phyloP scores from a whole-genome alignment of 2,797 vertebrate genomes.

The Nyctalus aviator region DNA sequence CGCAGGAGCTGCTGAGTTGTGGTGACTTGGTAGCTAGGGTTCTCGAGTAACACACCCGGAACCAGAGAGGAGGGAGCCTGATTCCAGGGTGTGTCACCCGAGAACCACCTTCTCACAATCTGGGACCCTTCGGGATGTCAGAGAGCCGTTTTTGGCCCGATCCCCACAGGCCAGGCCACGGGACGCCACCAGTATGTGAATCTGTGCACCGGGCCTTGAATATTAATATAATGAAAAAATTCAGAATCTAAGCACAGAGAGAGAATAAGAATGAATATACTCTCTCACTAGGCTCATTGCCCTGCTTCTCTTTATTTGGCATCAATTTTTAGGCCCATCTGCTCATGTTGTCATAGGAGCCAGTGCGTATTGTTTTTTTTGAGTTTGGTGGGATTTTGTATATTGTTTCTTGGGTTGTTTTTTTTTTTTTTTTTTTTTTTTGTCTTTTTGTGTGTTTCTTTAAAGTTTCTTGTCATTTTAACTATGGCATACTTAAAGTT shows the following conservation, averaged over 20 bases:
- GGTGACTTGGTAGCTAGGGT: too few relatives aligned
- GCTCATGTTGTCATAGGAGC: background rate
- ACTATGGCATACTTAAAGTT: background rate
- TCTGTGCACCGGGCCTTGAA: too few relatives aligned
- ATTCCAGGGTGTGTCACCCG: too few relatives aligned
- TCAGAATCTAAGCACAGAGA: background rate
- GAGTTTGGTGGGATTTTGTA: background rate
- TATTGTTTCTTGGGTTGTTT: too few relatives aligned
- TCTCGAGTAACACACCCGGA: too few relatives aligned
- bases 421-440: background rate
- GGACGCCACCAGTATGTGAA: too few relatives aligned
- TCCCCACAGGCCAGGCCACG: too few relatives aligned
- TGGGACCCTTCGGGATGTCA: too few relatives aligned
- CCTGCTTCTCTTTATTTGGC: background rate
- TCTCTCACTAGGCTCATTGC: background rate
- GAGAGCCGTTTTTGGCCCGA: too few relatives aligned
- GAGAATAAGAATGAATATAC: background rate
- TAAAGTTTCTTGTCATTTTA: background rate
- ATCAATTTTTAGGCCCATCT: background rate
- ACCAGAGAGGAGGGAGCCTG: too few relatives aligned
- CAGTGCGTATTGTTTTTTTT: background rate
- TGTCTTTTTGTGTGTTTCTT: background rate
- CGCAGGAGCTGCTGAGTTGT: too few relatives aligned
- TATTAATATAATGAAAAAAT: background rate
- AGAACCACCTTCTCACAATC: too few relatives aligned